Evolutionary conservation across 2,888 invertebrate species (phyloP).

Genomic region (Eristalis tenax): DNA sequence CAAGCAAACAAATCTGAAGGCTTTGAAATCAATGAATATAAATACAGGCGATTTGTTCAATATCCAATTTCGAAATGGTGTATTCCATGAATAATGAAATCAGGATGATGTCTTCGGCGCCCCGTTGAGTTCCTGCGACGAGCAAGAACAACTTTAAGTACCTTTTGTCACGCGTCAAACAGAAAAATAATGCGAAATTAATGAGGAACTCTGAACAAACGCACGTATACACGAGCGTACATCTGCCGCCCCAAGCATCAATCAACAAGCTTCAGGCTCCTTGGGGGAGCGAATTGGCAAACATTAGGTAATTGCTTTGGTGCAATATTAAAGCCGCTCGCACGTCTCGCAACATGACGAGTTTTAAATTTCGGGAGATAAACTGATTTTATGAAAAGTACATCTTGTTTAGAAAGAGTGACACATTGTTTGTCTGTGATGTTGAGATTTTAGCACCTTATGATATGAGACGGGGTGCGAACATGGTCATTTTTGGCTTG

Average conservation of each 20-base stretch:
- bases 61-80: background rate
- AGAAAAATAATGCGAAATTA: slow-evolving; percentile 30
- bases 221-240: slow-evolving; percentile 2
- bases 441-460: background rate
- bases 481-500: background rate
- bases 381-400: background rate
- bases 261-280: slow-evolving; percentile 24
- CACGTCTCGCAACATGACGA: background rate
- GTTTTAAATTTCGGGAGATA: slow-evolving; percentile 6
- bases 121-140: background rate
- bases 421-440: background rate
- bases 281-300: slow-evolving; percentile 18
- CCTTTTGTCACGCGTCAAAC: slow-evolving; percentile 14
- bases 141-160: background rate
- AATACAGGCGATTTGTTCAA: background rate
- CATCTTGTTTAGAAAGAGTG: background rate
- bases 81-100: background rate
- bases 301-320: slow-evolving; percentile 35
- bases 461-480: background rate
- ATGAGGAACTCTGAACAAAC: slow-evolving; percentile 12
- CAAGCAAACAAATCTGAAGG: no score
- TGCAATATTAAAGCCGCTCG: slow-evolving; percentile 27
- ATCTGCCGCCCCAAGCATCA: slow-evolving; percentile 40
- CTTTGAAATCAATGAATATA: background rate
- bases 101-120: background rate